Conservation (phyloP, 1,140 invertebrate species). For the Nilaparvata lugens region DNA sequence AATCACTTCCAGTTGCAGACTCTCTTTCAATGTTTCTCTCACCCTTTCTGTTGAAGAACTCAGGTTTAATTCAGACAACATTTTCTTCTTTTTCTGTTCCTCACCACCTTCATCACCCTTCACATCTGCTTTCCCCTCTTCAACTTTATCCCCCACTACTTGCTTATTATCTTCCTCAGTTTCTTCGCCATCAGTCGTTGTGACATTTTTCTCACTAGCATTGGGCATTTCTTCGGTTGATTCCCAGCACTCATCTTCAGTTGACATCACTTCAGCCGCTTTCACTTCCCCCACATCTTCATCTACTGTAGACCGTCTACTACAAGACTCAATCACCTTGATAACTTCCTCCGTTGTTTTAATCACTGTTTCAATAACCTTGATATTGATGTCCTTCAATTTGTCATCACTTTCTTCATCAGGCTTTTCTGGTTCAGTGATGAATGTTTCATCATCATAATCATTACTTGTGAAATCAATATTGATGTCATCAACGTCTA, state of each 20-base stretch:
- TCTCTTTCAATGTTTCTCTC: slow-evolving; percentile 12
- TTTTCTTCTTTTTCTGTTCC: not conserved
- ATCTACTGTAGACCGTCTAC: not conserved
- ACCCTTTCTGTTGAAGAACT: slow-evolving; percentile 1
- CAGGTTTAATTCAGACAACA: not conserved
- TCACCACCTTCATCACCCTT: slow-evolving; percentile 10
- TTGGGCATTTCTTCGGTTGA: slow-evolving; percentile 16
- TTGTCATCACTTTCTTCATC: too few species aligned
- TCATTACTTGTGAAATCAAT: slow-evolving; percentile 23
- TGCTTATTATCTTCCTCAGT: slow-evolving; percentile 8
- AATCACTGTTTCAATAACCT: slow-evolving; percentile 11
- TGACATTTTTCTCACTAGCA: slow-evolving; percentile 27
- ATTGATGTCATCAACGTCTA: slow-evolving; percentile 22
- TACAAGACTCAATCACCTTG: slow-evolving; percentile 4
- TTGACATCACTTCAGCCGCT: slow-evolving; percentile 35
- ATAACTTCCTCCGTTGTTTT: not conserved
- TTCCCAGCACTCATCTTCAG: slow-evolving; percentile 28
- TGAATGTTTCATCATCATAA: slow-evolving; percentile 28
- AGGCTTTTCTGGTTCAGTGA: slow-evolving; percentile 8
- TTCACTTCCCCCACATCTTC: slow-evolving; percentile 35
- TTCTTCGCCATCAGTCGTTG: slow-evolving; percentile 15
- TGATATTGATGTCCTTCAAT: not conserved
- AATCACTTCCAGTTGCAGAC: slow-evolving; percentile 14
- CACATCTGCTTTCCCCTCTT: slow-evolving; percentile 3
- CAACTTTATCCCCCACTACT: slow-evolving; percentile 7